These are phyloP conservation scores for Fregata magnificens DNA, from an alignment of 2,113 vertebrate species.

Conservation along the genomic window DNA sequence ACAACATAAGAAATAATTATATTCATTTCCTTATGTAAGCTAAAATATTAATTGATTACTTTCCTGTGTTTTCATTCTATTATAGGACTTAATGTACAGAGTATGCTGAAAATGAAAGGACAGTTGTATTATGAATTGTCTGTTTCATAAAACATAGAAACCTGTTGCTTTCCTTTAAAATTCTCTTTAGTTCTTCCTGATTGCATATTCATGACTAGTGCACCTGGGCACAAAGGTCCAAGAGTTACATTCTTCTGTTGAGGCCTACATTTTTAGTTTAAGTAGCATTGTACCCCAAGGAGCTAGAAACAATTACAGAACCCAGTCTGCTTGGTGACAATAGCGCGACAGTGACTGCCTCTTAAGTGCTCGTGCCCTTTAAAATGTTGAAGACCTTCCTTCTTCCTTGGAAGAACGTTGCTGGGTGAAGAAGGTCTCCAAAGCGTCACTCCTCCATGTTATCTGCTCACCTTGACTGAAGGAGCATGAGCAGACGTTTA, in stretches of 20 bases:
- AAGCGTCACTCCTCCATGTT: background rate
- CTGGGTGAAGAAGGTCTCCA: background rate
- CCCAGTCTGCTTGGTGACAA: background rate
- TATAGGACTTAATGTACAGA: background rate
- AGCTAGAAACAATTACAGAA: conserved; percentile 33
- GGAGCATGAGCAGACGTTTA: background rate
- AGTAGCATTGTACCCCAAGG: background rate
- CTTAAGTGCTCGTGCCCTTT: background rate
- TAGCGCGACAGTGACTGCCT: background rate
- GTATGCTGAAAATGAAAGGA: background rate
- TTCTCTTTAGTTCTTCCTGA: background rate
- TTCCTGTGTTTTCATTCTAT: background rate
- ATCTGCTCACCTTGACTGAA: background rate
- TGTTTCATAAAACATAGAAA: background rate
- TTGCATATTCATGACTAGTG: background rate
- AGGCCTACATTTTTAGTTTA: background rate
- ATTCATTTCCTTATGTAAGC: background rate
- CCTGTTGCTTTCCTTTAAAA: background rate
- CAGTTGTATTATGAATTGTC: background rate
- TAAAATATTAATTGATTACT: conserved; percentile 1
- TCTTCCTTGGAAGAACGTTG: background rate
- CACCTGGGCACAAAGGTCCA: background rate
- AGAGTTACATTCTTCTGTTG: conserved; percentile 24
- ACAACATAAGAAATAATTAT: background rate
- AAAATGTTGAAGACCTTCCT: background rate